These are phyloP conservation scores for Tolypeutes matacus DNA, from an alignment of 2,797 vertebrate species.

Conservation along the genomic window DNA sequence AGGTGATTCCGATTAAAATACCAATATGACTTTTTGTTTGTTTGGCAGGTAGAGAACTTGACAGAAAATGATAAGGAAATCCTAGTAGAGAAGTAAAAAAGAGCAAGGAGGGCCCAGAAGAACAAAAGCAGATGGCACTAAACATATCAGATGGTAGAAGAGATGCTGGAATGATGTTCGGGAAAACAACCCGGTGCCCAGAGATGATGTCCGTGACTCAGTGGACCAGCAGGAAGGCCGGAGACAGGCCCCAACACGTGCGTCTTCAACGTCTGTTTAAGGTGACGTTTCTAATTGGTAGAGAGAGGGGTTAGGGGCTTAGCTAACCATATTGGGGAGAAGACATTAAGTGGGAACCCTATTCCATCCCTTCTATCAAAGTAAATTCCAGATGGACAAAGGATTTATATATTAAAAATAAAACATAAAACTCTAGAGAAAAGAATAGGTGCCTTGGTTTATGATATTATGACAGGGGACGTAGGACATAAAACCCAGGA, in stretches of 20 bases:
- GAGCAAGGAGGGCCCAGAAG: not conserved
- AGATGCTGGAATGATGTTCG: not conserved
- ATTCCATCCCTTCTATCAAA: conserved; percentile 47
- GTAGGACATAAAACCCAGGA: not conserved
- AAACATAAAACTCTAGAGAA: not conserved
- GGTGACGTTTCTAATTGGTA: conserved; percentile 2
- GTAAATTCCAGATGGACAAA: conserved; percentile 41
- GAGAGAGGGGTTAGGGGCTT: not conserved
- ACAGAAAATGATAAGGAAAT: conserved; percentile 34
- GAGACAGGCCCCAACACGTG: not conserved
- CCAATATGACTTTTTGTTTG: not conserved
- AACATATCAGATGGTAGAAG: not conserved
- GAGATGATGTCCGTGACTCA: not conserved
- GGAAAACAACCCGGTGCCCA: conserved; percentile 15
- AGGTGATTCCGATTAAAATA: conserved; percentile 22
- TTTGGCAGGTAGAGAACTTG: not conserved
- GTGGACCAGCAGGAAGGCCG: not conserved
- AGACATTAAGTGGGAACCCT: not conserved
- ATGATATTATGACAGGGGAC: not conserved
- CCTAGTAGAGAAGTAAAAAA: conserved; percentile 34
- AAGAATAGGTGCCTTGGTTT: conserved; percentile 2
- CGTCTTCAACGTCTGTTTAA: not conserved
- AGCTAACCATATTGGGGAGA: not conserved
- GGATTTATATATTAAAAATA: conserved; percentile 25
- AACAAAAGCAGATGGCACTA: not conserved